Base-by-base conservation (phyloP, 1,140 invertebrate genomes). In the Macrostomum lignano region DNA sequence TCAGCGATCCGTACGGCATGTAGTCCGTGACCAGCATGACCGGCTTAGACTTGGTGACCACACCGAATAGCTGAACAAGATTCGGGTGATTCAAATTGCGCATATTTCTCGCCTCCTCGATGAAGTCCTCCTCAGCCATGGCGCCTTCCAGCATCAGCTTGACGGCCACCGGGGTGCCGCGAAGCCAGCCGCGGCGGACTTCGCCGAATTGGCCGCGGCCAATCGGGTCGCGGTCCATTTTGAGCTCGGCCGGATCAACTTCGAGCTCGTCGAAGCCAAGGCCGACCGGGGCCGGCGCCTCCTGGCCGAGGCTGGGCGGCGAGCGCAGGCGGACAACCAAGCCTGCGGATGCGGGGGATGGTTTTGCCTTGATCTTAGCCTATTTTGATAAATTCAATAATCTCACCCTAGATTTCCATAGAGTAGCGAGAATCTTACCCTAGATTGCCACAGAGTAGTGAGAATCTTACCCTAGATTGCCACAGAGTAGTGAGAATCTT, bases 61-160 rank as follows among this genome's bases (percentile, higher is more conserved):
- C 78, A 21, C 82, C 82, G 56, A 86, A 88, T 22, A 91, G 60
- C 55, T 88, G 79, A 25, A 91, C 82, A 46, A 91, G 64, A 64
- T 88, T 86, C 40, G 71, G 68, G 59, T 91, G 79, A 50, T 81
- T 76, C 26, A 88, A 63, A 65, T 55, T 74, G 70, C 73, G 76
- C 74, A 79, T 78, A 33, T 82, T 77, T 69, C 82, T 81, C 42
- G 78, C 78, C 62, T 86, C 78, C 48, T 81, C 77, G 45, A 84
- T 82, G 53, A 84, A 84, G 58, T 84, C 77, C 55, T 82, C 76
- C 55, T 84, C 77, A 26, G 74, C 78, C 78, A 84, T 84, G 23
- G 76, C 81, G 38, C 76, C 77, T 56, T 81, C 76, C 55, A 82
- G 81, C 77, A 86, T 84, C 74, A 81, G 81, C 58, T 86, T 84